phyloP scores from a whole-genome alignment of 2,888 invertebrate species.

The Acrocera orbiculus region DNA sequence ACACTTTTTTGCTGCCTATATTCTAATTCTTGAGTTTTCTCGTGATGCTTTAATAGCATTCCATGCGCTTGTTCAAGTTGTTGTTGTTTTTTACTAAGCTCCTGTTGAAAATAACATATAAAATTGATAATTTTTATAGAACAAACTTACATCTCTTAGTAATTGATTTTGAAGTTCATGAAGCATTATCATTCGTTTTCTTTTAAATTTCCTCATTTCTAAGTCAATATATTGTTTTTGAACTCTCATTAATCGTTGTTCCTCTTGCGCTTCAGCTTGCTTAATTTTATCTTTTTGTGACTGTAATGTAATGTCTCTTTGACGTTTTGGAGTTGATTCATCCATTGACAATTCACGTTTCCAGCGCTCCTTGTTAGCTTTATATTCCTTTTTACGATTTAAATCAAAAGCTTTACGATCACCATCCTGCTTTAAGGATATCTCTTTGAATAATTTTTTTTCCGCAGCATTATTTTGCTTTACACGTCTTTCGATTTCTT shows the following conservation, averaged over 20 bases:
- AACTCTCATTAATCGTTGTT: slow-evolving; percentile 67
- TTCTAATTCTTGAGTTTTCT: slow-evolving; percentile 90
- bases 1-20: slow-evolving; percentile 89
- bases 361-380: slow-evolving; percentile 89
- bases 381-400: slow-evolving; percentile 92
- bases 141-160: slow-evolving; percentile 54
- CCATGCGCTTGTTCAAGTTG: slow-evolving; percentile 90
- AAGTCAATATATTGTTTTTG: slow-evolving; percentile 84
- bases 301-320: slow-evolving; percentile 76
- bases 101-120: slow-evolving; percentile 37
- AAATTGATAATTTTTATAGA: slow-evolving; percentile 1
- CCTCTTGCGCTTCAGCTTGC: slow-evolving; percentile 79
- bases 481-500: slow-evolving; percentile 60
- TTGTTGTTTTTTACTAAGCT: slow-evolving; percentile 83
- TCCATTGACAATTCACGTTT: slow-evolving; percentile 85
- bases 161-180: slow-evolving; percentile 85
- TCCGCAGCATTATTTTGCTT: slow-evolving; percentile 80
- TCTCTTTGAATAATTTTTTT: slow-evolving; percentile 85
- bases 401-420: slow-evolving; percentile 83
- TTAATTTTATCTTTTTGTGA: slow-evolving; percentile 83
- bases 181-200: slow-evolving; percentile 70
- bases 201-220: slow-evolving; percentile 79
- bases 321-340: slow-evolving; percentile 79
- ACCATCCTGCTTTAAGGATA: slow-evolving; percentile 70
- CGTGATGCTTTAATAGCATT: slow-evolving; percentile 89